Evolutionary conservation across 2,888 invertebrate species (phyloP), one percentile per base, ranked within the genome.

Genomic region (Digitonthophagus gazella): DNA sequence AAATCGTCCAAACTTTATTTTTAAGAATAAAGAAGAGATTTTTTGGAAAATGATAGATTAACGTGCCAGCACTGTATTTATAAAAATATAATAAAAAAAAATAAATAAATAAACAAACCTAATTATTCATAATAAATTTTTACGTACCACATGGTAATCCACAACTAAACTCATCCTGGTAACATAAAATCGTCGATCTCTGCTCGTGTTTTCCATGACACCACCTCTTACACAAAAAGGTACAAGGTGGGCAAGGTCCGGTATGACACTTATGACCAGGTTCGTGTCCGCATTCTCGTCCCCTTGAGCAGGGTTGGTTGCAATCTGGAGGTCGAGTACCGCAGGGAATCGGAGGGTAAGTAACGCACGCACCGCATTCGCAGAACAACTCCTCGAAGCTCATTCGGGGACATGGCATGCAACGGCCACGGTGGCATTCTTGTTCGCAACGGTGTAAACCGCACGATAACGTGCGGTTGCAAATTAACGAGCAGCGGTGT

Each of bases 321-420:
- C 98, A 98, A 2, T 86, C 83, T 0, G 98, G 98, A 2, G 91
- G 91, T 71, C 90, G 89, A 0, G 95, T 92, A 15, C 98, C 98
- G 82, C 98, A 98, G 0, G 94, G 90, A 65, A 98, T 90, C 0
- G 98, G 98, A 1, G 98, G 98, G 80, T 91, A 91, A 67, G 93
- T 83, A 22, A 96, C 93, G 73, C 91, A 89, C 0, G 89, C 86
- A 4, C 98, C 97, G 82, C 98, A 98, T 79, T 92, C 92, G 81
- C 98, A 98, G 15, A 89, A 88, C 65, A 98, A 84, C 83, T 98
- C 98, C 66, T 95, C 93, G 84, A 97, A 80, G 89, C 93, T 90
- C 76, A 92, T 89, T 76, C 90, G 86, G 75, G 90, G 88, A 81
- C 96, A 96, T 1, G 91, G 90, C 57, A 87, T 87, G 78, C 94